phyloP scores from a whole-genome alignment of 2,888 invertebrate species.

The Dasysyrphus albostriatus region DNA sequence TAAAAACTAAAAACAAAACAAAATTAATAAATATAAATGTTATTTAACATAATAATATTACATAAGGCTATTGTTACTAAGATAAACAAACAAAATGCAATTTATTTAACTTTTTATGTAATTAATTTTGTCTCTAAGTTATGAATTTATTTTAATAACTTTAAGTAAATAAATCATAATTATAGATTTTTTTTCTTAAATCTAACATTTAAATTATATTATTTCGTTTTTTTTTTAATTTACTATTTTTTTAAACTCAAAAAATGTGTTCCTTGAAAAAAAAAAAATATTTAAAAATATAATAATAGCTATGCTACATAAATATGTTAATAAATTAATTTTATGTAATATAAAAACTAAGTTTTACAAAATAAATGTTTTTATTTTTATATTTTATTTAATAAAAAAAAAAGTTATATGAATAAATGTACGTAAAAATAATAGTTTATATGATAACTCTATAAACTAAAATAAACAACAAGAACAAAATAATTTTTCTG shows the following conservation, averaged over 20 bases:
- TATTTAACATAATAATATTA: constrained; percentile 15
- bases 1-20: constrained; percentile 31
- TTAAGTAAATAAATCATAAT: constrained; percentile 15
- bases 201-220: constrained; percentile 32
- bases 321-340: constrained; percentile 13
- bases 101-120: constrained; percentile 38
- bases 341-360: constrained; percentile 49
- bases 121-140: constrained; percentile 32
- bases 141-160: constrained; percentile 1
- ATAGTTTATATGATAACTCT: constrained; percentile 14
- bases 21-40: constrained; percentile 6
- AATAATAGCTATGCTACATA: neutral
- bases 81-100: constrained; percentile 44
- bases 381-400: constrained; percentile 35
- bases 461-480: constrained; percentile 33
- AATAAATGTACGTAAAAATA: constrained; percentile 38
- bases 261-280: constrained; percentile 69
- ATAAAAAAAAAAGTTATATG: constrained; percentile 4
- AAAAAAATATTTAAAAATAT: constrained; percentile 19
- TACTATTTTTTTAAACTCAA: constrained; percentile 47
- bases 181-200: constrained; percentile 11
- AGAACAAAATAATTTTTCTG: constrained; percentile 65
- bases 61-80: constrained; percentile 67
- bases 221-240: constrained; percentile 16
- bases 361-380: constrained; percentile 34